Conservation (phyloP, 37 sponge, comb jelly and placozoan genomes). For the Beroe ovata region DNA sequence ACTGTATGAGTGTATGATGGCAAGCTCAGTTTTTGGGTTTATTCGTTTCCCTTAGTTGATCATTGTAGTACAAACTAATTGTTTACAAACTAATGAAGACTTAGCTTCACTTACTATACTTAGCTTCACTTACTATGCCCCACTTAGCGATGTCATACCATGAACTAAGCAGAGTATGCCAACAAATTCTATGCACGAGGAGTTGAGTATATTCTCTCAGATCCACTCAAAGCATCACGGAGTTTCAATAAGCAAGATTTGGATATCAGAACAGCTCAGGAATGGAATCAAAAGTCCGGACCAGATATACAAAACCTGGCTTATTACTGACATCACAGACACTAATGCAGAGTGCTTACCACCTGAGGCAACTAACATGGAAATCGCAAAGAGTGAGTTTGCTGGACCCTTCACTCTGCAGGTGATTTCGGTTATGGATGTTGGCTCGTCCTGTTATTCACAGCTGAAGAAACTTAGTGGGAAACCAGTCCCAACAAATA, state of each 20-base stretch:
- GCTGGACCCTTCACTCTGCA: conserved; percentile 27
- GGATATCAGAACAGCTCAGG: neutral
- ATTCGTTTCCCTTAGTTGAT: too few relatives aligned
- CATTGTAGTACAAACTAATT: too few relatives aligned
- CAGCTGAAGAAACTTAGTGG: conserved; percentile 37
- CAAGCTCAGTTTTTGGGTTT: too few relatives aligned
- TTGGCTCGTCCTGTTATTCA: conserved; percentile 34
- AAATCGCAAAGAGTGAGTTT: neutral
- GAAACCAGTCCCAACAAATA: neutral
- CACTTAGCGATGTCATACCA: too few relatives aligned
- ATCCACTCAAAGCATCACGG: conserved; percentile 16
- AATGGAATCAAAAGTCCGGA: neutral
- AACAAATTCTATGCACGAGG: neutral
- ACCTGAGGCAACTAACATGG: neutral
- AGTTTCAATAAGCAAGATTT: neutral
- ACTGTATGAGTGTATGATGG: too few relatives aligned
- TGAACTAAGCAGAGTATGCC: too few relatives aligned
- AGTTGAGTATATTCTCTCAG: neutral
- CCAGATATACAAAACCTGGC: conserved; percentile 45
- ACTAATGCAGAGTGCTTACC: neutral
- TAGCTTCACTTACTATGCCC: too few relatives aligned
- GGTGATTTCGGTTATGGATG: neutral
- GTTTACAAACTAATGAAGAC: too few relatives aligned
- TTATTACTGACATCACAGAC: neutral
- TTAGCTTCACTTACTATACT: too few relatives aligned